Percentiles rank a stretch among this genome's conserved stretches.
These are phyloP conservation scores for Dromaius novaehollandiae DNA, from an alignment of 2,113 vertebrate genomes.

Conservation along the genomic window DNA sequence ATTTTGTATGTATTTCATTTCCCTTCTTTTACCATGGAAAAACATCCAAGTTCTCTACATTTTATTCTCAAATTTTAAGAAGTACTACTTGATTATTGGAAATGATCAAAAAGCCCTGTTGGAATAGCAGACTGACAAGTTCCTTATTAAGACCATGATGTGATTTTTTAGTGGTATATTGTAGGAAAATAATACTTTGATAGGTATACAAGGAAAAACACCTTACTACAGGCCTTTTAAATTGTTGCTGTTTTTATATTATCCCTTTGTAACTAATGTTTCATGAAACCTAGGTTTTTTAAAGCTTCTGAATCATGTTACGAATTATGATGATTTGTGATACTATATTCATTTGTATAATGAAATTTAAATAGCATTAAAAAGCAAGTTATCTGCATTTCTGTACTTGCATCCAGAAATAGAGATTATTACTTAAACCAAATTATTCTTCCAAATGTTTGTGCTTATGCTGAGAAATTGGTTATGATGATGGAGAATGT, in stretches of 20 bases:
- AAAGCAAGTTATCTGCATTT: background rate
- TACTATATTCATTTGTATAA: background rate
- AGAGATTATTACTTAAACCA: background rate
- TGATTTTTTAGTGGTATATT: background rate
- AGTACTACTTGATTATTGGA: background rate
- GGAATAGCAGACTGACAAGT: background rate
- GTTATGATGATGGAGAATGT: slow-evolving; percentile 25
- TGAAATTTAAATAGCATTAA: background rate
- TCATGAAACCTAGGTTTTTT: background rate
- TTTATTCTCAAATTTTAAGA: background rate
- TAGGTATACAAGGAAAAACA: background rate
- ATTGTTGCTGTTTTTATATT: background rate
- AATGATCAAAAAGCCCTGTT: background rate
- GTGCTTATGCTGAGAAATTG: slow-evolving; percentile 28
- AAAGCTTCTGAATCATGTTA: background rate
- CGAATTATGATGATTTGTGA: background rate
- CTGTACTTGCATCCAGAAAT: background rate
- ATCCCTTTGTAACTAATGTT: background rate
- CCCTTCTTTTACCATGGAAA: background rate
- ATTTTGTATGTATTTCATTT: background rate
- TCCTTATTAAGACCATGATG: background rate
- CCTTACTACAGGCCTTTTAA: background rate
- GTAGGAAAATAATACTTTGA: background rate
- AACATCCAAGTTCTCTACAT: background rate
- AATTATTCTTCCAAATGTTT: slow-evolving; percentile 16